Percentiles rank a stretch among this genome's conserved stretches.
These are phyloP conservation scores for Pemphredon lugubris DNA, from an alignment of 2,888 invertebrate genomes.

Conservation along the genomic window DNA sequence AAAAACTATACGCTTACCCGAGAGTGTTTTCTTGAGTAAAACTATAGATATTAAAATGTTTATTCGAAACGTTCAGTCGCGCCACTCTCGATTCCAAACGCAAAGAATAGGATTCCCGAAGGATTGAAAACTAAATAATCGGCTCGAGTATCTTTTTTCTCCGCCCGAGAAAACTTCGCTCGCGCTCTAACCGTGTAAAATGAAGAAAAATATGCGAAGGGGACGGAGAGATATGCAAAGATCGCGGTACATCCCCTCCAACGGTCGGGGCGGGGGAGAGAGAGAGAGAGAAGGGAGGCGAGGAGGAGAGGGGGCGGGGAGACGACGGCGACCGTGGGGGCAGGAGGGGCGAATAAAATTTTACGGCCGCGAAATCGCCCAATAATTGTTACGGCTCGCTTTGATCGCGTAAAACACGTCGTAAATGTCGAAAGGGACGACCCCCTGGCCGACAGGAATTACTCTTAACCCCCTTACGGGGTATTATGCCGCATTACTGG, in stretches of 20 bases:
- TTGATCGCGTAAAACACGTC: conserved; percentile 81
- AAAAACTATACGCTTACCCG: too few relatives aligned
- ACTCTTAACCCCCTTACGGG: conserved; percentile 69
- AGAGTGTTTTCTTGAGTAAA: too few relatives aligned
- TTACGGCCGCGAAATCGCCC: conserved; percentile 80
- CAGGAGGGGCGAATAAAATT: conserved; percentile 76
- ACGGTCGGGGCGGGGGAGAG: not conserved
- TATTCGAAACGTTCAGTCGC: too few relatives aligned
- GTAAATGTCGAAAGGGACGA: conserved; percentile 78
- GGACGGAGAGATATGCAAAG: not conserved
- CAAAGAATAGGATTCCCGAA: too few relatives aligned
- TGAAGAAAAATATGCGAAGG: too few relatives aligned
- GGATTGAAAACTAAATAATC: too few relatives aligned
- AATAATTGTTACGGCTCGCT: conserved; percentile 80
- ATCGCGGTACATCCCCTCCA: conserved; percentile 9
- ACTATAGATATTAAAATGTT: too few relatives aligned
- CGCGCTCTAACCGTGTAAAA: too few relatives aligned
- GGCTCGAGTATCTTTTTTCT: too few relatives aligned
- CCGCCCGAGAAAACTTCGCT: too few relatives aligned
- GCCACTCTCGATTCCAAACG: too few relatives aligned
- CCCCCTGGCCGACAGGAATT: conserved; percentile 69
- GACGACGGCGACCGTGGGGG: conserved; percentile 46
- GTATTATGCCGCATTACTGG: conserved; percentile 72
- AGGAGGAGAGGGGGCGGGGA: conserved; percentile 35
- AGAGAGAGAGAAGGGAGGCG: not conserved